Base-by-base conservation (phyloP, 2,888 invertebrate species). In the Drosophila bunnanda region DNA sequence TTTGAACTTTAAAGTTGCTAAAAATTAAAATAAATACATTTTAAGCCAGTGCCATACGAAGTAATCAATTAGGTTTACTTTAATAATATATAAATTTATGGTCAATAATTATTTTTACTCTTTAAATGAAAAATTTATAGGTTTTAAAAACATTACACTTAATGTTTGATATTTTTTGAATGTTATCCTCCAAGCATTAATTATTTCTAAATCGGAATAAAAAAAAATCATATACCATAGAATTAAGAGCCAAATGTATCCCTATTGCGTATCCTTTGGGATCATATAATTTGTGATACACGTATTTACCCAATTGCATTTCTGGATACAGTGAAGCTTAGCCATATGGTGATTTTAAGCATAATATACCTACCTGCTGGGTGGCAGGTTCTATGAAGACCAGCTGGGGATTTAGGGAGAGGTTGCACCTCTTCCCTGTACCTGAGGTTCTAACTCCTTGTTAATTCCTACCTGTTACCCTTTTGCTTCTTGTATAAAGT, bases 401-500 rank as follows among this genome's bases (percentile, higher is more conserved):
- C 58, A 58, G 30, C 30, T 58, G 30, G 2, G 9, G 32, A 22
- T 2, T 50, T 50, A 50, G 13, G 30, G 22, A 34, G 20, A 32
- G 32, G 28, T 13, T 22, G 1, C 2, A 25, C 4, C 15, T 36
- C 8, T 4, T 4, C 30, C 58, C 12, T 28, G 2, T 48, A 60
- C 60, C 60, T 39, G 41, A 59, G 4, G 8, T 6, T 3, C 12
- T 6, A 59, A 43, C 34, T 8, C 9, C 13, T 17, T 32, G 17
- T 5, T 9, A 1, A n/a, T 25, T 9, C 7, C 50, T 52, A 52
- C 50, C 50, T 52, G 22, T 5, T 34, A 28, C 39, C 39, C 64
- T 22, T 15, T 20, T 6, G 5, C 6, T 20, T 22, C 17, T 17
- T 32, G 58, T 75, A 69, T 38, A 78, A 50, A 41, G 10, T 7